Percentiles rank a stretch among this genome's conserved stretches.
phyloP scores from a whole-genome alignment of 2,113 vertebrate genomes.

The Alaudala cheleensis region DNA sequence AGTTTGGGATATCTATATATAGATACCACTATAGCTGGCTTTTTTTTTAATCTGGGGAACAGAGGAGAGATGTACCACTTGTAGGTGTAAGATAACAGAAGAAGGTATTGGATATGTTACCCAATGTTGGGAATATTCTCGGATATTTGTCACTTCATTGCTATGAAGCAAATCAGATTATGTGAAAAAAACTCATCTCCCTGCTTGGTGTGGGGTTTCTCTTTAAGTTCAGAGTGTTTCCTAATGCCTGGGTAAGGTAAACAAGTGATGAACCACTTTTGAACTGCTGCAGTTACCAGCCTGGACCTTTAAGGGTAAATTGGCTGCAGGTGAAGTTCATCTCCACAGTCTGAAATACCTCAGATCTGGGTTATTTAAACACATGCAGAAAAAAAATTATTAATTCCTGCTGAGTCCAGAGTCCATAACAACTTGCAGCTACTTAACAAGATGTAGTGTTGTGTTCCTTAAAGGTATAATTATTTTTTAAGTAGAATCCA shows the following conservation, averaged over 20 bases:
- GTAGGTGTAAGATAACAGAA: not conserved
- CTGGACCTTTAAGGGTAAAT: not conserved
- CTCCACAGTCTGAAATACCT: not conserved
- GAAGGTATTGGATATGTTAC: not conserved
- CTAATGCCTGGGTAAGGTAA: not conserved
- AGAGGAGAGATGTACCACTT: not conserved
- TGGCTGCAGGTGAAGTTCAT: not conserved
- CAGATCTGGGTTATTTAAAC: not conserved
- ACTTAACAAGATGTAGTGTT: not conserved
- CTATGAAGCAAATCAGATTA: not conserved
- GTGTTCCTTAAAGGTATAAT: not conserved
- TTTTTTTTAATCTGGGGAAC: not conserved
- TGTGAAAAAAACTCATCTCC: not conserved
- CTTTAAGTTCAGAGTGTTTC: not conserved
- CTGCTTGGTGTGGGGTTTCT: not conserved
- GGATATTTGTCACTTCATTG: not conserved
- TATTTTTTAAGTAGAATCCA: not conserved
- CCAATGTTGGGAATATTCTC: not conserved
- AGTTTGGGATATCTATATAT: not conserved
- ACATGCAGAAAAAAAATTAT: not conserved
- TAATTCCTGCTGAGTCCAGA: not conserved
- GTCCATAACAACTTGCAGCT: not conserved
- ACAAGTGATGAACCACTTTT: not conserved
- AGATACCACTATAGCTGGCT: no score
- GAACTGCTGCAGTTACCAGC: not conserved